phyloP scores from a whole-genome alignment of 2,113 vertebrate species.

The Hemichromis elongatus region DNA sequence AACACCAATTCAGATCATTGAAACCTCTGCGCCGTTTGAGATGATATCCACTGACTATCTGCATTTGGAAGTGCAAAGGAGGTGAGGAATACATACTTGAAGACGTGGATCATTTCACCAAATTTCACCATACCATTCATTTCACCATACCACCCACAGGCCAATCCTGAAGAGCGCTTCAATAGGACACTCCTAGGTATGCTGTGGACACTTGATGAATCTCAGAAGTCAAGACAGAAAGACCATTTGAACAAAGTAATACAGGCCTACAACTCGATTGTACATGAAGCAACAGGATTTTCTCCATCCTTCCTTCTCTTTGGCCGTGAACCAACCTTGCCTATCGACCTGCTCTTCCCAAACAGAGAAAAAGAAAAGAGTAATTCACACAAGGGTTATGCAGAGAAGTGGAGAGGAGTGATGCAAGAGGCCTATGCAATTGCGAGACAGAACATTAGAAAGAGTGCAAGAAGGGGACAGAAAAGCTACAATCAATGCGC shows the following conservation, averaged over 20 bases:
- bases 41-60: not conserved
- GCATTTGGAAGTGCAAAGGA: not conserved
- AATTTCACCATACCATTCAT: not conserved
- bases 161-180: not conserved
- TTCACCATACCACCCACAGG: not conserved
- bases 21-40: no score
- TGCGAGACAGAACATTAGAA: constrained; percentile 3
- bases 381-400: no score
- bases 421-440: constrained; percentile 15
- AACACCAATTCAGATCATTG: no score
- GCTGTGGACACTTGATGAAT: not conserved
- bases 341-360: no score
- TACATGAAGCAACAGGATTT: no score
- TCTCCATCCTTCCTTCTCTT: no score
- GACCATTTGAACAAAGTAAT: constrained; percentile 26
- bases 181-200: not conserved
- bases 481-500: accelerated
- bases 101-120: not conserved
- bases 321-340: no score
- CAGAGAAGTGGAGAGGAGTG: not conserved
- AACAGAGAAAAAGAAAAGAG: no score
- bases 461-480: not conserved
- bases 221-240: constrained; percentile 16
- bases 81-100: not conserved
- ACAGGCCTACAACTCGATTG: not conserved